Percentiles rank a stretch among this genome's conserved stretches.
Conservation (phyloP, 2,797 vertebrate genomes). For the Galaxias olidus region DNA sequence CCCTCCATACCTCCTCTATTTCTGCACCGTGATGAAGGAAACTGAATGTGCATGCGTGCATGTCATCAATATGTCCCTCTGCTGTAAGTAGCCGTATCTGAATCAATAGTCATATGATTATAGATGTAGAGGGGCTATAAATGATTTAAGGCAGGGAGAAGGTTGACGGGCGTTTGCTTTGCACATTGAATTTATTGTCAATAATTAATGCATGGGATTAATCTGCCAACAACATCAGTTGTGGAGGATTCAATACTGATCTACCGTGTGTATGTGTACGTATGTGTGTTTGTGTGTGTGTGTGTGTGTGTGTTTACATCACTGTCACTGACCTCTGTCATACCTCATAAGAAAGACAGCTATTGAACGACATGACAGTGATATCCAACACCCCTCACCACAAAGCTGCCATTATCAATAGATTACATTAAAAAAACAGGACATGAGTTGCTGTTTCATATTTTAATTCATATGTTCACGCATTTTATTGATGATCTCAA, state of each 20-base stretch:
- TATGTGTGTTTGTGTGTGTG: constrained; percentile 68
- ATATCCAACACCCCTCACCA: constrained; percentile 8
- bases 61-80: constrained; percentile 86
- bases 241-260: constrained; percentile 83
- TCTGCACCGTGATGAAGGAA: too few relatives aligned
- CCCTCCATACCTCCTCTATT: too few relatives aligned
- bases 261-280: constrained; percentile 74
- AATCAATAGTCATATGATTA: constrained; percentile 99
- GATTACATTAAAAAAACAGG: neutral
- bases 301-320: constrained; percentile 1
- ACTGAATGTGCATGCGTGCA: constrained; percentile 63
- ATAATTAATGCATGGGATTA: constrained; percentile 99
- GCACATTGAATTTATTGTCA: constrained; percentile 98
- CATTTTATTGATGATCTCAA: constrained; percentile 30
- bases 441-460: constrained; percentile 31
- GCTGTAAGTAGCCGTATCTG: constrained; percentile 81
- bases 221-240: constrained; percentile 91
- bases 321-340: constrained; percentile 45
- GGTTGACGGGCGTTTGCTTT: constrained; percentile 95
- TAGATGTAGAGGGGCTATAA: constrained; percentile 88
- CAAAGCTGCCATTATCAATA: constrained; percentile 10
- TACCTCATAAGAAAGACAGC: constrained; percentile 33
- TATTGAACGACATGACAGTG: constrained; percentile 33
- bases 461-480: constrained; percentile 9
- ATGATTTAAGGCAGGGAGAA: constrained; percentile 95